A percentile compares a stretch with the other conserved stretches of the same genome.
Conservation (phyloP, 2,113 vertebrate species). For the Oxyura jamaicensis region DNA sequence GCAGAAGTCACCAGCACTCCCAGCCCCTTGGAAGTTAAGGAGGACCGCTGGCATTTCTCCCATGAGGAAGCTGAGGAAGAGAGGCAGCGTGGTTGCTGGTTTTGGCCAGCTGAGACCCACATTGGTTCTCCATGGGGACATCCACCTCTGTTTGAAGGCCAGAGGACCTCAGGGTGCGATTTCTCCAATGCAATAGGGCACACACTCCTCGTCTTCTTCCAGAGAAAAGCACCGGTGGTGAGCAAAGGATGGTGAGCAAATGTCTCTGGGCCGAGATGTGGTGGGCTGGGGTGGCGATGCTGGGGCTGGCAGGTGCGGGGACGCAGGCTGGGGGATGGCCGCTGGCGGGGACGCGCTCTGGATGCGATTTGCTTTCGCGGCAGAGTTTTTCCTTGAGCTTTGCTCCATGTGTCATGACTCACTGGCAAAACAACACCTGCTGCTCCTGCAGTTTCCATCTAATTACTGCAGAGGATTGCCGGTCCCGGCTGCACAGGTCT, state of each 20-base stretch:
- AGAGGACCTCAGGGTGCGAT: neutral
- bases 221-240: neutral
- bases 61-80: neutral
- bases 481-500: constrained; percentile 10
- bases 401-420: constrained; percentile 60
- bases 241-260: neutral
- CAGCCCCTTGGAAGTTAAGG: neutral
- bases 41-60: neutral
- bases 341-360: neutral
- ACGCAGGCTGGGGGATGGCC: neutral
- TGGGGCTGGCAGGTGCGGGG: neutral
- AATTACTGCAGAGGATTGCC: constrained; percentile 42
- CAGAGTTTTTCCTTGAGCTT: constrained; percentile 51
- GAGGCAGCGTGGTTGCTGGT: neutral
- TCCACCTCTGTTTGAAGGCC: neutral
- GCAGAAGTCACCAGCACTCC: neutral
- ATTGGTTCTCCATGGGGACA: no score
- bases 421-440: constrained; percentile 49
- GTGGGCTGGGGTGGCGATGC: neutral
- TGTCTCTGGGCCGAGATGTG: rapidly evolving
- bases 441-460: constrained; percentile 50
- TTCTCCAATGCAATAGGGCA: neutral
- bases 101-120: neutral
- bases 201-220: neutral
- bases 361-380: constrained; percentile 13